Base-by-base conservation (phyloP, 1,140 invertebrate genomes). In the Apis dorsata region DNA sequence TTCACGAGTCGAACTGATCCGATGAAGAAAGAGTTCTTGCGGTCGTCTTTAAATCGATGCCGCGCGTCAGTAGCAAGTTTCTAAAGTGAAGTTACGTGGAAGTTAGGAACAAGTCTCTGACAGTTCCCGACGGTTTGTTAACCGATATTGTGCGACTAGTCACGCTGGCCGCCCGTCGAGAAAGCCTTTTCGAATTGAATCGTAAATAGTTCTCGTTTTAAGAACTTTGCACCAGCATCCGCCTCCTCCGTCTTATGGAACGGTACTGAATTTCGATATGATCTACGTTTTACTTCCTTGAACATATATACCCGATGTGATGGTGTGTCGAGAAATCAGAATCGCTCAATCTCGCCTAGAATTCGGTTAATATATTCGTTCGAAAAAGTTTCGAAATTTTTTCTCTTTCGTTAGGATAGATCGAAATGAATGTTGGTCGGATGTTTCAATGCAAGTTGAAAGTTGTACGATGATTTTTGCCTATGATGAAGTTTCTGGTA, bases 71-170 rank as follows among this genome's bases (percentile, higher is more conserved):
- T 1, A 24, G 28, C 24, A 71, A 75, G 66, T 28, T 81, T 75
- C 28, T 53, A 10, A 34, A 10, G 15, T 28, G 79, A 81, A 81
- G 79, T 81, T 81, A 44, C 79, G 59, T 17, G 34, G 79, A 65
- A 66, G 71, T 81, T 65, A 15, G 62, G 71, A 66, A 75, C 79
- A n/a, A 75, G 71, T 49, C 79, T 24, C 49, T 24, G 71, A 81
- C 79, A 66, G 62, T 81, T 81, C 44, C 53, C 79, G 62, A 68
- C 53, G 79, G 79, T 72, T 75, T 81, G 79, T 81, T 81, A 81
- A 75, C 79, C 79, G 69, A 81, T 81, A 81, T 75, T 75, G 79
- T 51, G 71, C 21, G 44, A 53, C 51, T 19, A 74, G 70, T 74
- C 70, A 57, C 57, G 68, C 24, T 62, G 17, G 19, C 55, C 24